phyloP scores from a whole-genome alignment of 2,888 invertebrate genomes.

The Octonoba sinensis region DNA sequence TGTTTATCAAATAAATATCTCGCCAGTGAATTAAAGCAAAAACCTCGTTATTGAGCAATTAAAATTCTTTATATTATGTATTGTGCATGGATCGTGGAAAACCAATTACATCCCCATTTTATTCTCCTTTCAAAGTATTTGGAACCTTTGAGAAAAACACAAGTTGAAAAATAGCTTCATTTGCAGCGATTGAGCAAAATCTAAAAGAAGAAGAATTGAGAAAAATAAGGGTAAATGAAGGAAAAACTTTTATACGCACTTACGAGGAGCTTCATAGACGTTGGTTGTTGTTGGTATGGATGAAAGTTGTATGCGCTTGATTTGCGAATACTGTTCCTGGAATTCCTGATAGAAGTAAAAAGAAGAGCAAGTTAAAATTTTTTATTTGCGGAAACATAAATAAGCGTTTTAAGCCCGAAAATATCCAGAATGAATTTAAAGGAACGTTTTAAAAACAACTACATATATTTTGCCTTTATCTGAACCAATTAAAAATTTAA shows the following conservation, averaged over 20 bases:
- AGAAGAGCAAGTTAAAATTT: constrained; percentile 5
- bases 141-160: neutral
- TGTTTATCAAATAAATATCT: too few relatives aligned
- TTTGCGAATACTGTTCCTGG: constrained; percentile 65
- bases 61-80: too few relatives aligned
- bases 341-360: constrained; percentile 46
- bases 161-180: neutral
- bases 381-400: too few relatives aligned
- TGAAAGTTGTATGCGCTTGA: constrained; percentile 62
- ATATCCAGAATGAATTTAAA: neutral
- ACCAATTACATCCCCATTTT: too few relatives aligned
- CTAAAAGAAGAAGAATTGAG: too few relatives aligned
- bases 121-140: neutral
- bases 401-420: too few relatives aligned
- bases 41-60: too few relatives aligned
- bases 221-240: neutral
- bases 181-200: neutral
- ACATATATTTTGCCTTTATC: too few relatives aligned
- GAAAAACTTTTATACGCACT: constrained; percentile 59
- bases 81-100: too few relatives aligned
- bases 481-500: too few relatives aligned
- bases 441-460: neutral
- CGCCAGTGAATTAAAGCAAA: too few relatives aligned
- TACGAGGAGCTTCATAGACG: constrained; percentile 65
- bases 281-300: constrained; percentile 54